These are phyloP conservation scores for Aurelia aurita complex sp. Pacific DNA, from an alignment of 30 jellyfish, hydroid and myxozoan species.

Conservation along the genomic window DNA sequence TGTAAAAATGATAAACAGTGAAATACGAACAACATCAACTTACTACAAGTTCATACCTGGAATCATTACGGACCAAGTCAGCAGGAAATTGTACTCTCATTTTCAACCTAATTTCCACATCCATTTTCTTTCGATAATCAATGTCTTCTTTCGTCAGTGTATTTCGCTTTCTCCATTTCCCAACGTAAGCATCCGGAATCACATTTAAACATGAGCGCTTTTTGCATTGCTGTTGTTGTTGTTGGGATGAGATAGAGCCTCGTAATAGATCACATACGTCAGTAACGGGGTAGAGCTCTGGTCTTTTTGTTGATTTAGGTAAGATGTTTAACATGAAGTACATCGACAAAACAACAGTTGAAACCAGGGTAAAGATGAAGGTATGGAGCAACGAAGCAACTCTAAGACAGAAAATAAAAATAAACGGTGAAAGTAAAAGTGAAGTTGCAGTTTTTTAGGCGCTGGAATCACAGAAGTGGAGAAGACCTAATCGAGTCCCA, in stretches of 20 bases:
- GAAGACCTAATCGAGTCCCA: too few species aligned
- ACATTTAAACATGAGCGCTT: slow-evolving; percentile 49
- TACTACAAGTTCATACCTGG: slow-evolving; percentile 30
- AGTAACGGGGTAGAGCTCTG: neutral
- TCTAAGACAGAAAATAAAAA: too few species aligned
- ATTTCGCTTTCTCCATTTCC: slow-evolving; percentile 62
- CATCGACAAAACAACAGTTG: neutral
- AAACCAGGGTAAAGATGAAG: neutral
- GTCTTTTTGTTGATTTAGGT: neutral
- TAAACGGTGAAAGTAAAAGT: too few species aligned
- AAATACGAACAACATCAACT: too few species aligned
- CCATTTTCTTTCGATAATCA: slow-evolving; percentile 59
- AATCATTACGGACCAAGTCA: slow-evolving; percentile 68
- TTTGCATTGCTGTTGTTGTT: slow-evolving; percentile 23
- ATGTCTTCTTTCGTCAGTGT: slow-evolving; percentile 45
- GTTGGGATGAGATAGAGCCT: neutral
- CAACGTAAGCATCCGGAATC: slow-evolving; percentile 45
- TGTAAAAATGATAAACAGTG: too few species aligned
- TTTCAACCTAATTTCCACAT: slow-evolving; percentile 54
- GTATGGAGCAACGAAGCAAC: neutral
- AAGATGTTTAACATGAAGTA: neutral
- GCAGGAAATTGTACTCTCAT: slow-evolving; percentile 78
- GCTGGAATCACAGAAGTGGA: too few species aligned
- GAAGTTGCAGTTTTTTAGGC: too few species aligned
- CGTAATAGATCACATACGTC: slow-evolving; percentile 16